A percentile compares a stretch with the other conserved stretches of the same genome.
phyloP scores from a whole-genome alignment of 2,113 vertebrate genomes.

The Oreochromis spilurus region DNA sequence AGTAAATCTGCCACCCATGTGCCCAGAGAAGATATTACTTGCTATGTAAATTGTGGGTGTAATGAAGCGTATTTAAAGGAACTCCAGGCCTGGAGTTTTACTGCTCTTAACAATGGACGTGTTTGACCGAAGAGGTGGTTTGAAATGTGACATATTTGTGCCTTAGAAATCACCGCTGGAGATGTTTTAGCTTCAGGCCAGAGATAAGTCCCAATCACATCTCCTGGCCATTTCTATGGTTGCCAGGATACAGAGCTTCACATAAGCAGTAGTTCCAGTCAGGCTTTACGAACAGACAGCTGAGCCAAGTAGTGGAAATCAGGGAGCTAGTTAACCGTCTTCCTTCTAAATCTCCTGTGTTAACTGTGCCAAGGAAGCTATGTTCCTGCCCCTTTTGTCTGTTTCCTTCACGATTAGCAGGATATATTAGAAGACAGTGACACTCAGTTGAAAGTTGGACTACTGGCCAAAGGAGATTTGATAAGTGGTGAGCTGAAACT shows the following conservation, averaged over 20 bases:
- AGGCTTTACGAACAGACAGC: neutral
- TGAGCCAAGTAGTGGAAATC: slow-evolving; percentile 3
- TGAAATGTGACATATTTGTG: slow-evolving; percentile 34
- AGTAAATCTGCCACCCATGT: neutral
- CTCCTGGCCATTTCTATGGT: slow-evolving; percentile 24
- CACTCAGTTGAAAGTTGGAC: neutral
- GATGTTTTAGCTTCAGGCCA: slow-evolving; percentile 30
- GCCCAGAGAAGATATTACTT: neutral
- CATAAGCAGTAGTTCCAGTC: neutral
- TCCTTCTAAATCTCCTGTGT: neutral
- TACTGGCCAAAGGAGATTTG: neutral
- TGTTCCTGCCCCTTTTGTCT: neutral
- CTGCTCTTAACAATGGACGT: neutral
- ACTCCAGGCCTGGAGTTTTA: neutral
- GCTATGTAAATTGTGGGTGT: neutral
- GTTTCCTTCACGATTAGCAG: neutral
- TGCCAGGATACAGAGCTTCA: slow-evolving; percentile 49
- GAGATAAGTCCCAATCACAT: slow-evolving; percentile 24
- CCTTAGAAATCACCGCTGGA: slow-evolving; percentile 29
- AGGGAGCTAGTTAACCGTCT: neutral
- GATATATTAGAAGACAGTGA: neutral
- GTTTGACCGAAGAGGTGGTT: slow-evolving; percentile 1
- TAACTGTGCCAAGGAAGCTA: neutral
- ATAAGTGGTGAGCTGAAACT: neutral
- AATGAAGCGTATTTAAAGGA: neutral